Evolutionary conservation across 2,797 vertebrate species (phyloP).

Genomic region (Hoplostethus mediterraneus): DNA sequence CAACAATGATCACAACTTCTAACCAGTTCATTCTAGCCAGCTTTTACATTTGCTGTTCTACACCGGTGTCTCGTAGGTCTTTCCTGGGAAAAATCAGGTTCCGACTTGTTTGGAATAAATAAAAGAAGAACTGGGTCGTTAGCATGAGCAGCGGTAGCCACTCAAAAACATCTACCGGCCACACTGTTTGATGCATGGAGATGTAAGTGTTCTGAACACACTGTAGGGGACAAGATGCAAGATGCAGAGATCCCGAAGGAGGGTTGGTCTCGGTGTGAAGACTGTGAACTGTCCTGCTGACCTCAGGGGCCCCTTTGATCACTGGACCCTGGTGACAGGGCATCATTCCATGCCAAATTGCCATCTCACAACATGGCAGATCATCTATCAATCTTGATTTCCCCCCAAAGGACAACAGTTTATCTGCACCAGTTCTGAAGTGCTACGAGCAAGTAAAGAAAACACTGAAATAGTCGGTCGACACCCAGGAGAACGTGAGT

Average conservation of each 20-base stretch:
- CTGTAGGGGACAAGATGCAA: conserved; percentile 33
- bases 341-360: conserved; percentile 66
- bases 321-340: conserved; percentile 65
- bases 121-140: too few species aligned
- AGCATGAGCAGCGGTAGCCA: too few species aligned
- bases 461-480: background rate
- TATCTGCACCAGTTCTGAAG: conserved; percentile 23
- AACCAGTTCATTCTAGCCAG: too few species aligned
- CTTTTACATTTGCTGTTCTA: too few species aligned
- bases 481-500: background rate
- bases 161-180: too few species aligned
- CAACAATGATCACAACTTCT: too few species aligned
- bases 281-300: conserved; percentile 65
- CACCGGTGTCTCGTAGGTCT: too few species aligned
- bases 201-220: conserved; percentile 29
- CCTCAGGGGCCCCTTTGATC: conserved; percentile 75
- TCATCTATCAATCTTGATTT: conserved; percentile 67
- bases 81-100: too few species aligned
- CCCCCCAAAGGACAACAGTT: conserved; percentile 19
- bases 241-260: conserved; percentile 45
- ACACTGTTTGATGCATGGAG: background rate
- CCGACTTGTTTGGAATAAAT: too few species aligned
- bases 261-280: conserved; percentile 42
- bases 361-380: conserved; percentile 58
- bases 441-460: conserved; percentile 1